Percentiles rank a stretch among this genome's conserved stretches.
Conservation (phyloP, 2,888 invertebrate species). For the Drosophila neonasuta region DNA sequence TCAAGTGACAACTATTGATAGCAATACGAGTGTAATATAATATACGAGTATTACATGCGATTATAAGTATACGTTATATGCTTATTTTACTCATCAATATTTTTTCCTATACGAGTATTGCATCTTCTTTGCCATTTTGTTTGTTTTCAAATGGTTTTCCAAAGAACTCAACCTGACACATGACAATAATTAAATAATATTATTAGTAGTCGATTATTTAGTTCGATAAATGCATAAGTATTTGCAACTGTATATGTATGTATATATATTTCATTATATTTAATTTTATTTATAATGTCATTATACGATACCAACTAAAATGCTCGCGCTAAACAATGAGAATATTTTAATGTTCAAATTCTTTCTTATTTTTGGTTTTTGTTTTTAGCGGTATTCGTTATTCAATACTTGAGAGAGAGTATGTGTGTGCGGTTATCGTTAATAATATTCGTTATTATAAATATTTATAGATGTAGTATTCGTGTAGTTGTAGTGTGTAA, state of each 20-base stretch:
- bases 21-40: slow-evolving; percentile 11
- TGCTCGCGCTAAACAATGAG: slow-evolving; percentile 66
- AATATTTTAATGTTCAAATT: slow-evolving; percentile 4
- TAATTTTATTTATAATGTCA: slow-evolving; percentile 5
- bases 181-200: slow-evolving; percentile 51
- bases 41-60: slow-evolving; percentile 2
- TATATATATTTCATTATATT: slow-evolving; percentile 6
- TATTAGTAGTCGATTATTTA: slow-evolving; percentile 20
- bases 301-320: slow-evolving; percentile 33
- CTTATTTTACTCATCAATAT: slow-evolving; percentile 8
- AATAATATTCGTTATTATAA: slow-evolving; percentile 13
- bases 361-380: no score
- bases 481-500: slow-evolving; percentile 7
- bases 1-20: slow-evolving; percentile 21
- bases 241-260: slow-evolving; percentile 16
- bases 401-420: slow-evolving; percentile 58
- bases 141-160: slow-evolving; percentile 23
- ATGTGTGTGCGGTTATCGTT: slow-evolving; percentile 56
- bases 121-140: slow-evolving; percentile 3
- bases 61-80: slow-evolving; percentile 2
- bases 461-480: slow-evolving; percentile 15
- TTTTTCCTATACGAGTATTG: slow-evolving; percentile 8
- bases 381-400: slow-evolving; percentile 42
- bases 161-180: slow-evolving; percentile 44
- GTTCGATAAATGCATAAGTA: slow-evolving; percentile 20